phyloP scores from a whole-genome alignment of 2,113 vertebrate genomes.

The Rutilus rutilus region DNA sequence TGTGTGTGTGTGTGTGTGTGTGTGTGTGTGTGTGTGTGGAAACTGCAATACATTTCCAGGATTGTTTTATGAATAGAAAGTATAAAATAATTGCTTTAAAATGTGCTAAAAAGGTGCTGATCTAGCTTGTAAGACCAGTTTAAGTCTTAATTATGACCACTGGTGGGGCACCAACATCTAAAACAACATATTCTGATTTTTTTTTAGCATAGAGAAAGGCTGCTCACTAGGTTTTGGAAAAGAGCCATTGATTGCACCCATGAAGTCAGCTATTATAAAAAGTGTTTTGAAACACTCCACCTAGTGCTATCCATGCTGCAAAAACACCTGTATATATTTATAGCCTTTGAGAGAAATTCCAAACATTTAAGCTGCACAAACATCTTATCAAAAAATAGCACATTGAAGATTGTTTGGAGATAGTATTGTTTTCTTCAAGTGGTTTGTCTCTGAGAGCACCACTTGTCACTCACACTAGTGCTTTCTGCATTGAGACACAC shows the following conservation, averaged over 20 bases:
- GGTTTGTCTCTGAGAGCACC: not conserved
- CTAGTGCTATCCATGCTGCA: conserved; percentile 8
- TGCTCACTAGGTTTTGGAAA: not conserved
- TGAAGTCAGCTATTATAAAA: not conserved
- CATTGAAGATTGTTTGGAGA: not conserved
- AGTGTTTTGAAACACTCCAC: conserved; percentile 30
- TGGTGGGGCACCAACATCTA: too few species aligned
- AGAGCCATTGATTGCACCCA: not conserved
- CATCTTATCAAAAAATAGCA: conserved; percentile 2
- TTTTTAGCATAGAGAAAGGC: not conserved
- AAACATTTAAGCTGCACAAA: conserved; percentile 14
- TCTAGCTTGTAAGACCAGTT: too few species aligned
- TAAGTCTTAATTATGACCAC: too few species aligned
- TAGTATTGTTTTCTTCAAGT: not conserved
- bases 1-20: too few species aligned
- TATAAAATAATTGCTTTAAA: too few species aligned
- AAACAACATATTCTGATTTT: not conserved
- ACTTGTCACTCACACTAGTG: conserved; percentile 14
- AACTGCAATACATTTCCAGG: too few species aligned
- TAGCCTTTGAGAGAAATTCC: conserved; percentile 5
- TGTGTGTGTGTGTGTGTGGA: too few species aligned
- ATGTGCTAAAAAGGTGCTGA: too few species aligned
- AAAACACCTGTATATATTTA: conserved; percentile 21
- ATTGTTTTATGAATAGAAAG: too few species aligned
- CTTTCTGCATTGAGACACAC: conserved; percentile 1